Percentiles rank a stretch among this genome's conserved stretches.
Evolutionary conservation across 2,888 invertebrate species (phyloP).

Genomic region (Elmis aenea): DNA sequence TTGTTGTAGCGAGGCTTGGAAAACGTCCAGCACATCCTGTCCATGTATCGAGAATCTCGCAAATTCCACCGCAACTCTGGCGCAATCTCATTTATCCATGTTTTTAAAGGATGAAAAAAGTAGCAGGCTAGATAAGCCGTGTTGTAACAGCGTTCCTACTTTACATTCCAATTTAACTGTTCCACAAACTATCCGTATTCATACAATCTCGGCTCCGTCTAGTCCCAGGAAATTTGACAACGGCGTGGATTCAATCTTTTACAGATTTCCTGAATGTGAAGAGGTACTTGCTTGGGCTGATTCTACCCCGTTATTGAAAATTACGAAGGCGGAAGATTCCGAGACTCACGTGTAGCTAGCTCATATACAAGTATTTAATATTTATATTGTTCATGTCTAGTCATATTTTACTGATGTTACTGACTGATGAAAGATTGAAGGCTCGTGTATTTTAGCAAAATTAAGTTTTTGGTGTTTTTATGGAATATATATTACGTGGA

Average conservation of each 20-base stretch:
- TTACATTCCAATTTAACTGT: slow-evolving; percentile 34
- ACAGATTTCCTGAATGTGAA: slow-evolving; percentile 34
- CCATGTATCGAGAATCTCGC: slow-evolving; percentile 63
- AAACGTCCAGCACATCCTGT: slow-evolving; percentile 61
- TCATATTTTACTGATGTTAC: too few relatives aligned
- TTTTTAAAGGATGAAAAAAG: slow-evolving; percentile 29
- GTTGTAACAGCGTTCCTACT: slow-evolving; percentile 40
- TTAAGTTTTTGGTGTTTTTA: too few relatives aligned
- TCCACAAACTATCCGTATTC: slow-evolving; percentile 28
- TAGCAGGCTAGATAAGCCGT: slow-evolving; percentile 20
- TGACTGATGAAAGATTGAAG: not conserved
- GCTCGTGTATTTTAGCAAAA: too few relatives aligned
- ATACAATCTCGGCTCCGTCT: slow-evolving; percentile 38
- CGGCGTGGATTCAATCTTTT: slow-evolving; percentile 23
- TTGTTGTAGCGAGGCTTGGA: slow-evolving; percentile 43
- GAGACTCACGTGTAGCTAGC: not conserved
- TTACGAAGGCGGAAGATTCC: slow-evolving; percentile 27
- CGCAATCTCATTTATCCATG: slow-evolving; percentile 39
- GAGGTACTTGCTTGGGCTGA: slow-evolving; percentile 36
- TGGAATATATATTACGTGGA: too few relatives aligned
- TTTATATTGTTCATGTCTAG: not conserved
- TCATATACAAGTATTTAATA: too few relatives aligned
- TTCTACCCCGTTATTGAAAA: slow-evolving; percentile 39
- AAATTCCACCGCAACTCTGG: slow-evolving; percentile 39
- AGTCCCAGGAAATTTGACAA: slow-evolving; percentile 34